Percentiles rank a stretch among this genome's conserved stretches.
Conservation (phyloP, 1,140 invertebrate species). For the Saxidomus purpurata region DNA sequence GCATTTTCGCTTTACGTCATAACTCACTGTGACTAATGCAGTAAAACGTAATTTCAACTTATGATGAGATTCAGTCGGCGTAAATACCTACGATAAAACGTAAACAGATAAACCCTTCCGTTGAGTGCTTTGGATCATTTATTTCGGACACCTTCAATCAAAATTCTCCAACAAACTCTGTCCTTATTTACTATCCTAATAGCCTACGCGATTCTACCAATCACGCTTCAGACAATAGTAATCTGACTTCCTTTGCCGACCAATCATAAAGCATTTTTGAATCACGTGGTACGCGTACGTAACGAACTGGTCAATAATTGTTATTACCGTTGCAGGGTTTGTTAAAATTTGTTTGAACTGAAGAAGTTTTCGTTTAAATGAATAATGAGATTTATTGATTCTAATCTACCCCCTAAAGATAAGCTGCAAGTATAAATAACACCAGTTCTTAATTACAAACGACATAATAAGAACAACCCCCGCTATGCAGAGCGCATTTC, state of each 20-base stretch:
- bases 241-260: not conserved
- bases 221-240: not conserved
- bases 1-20: not conserved
- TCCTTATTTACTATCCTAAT: not conserved
- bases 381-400: constrained; percentile 36
- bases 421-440: not conserved
- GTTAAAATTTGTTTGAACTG: constrained; percentile 36
- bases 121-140: not conserved
- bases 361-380: constrained; percentile 13
- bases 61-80: not conserved
- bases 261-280: not conserved
- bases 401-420: not conserved
- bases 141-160: not conserved
- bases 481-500: not conserved
- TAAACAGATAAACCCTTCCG: not conserved
- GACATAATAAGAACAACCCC: not conserved
- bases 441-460: not conserved
- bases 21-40: not conserved
- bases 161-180: not conserved
- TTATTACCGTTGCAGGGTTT: constrained; percentile 3
- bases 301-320: not conserved
- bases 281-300: not conserved
- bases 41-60: not conserved
- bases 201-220: not conserved
- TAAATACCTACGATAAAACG: not conserved